A percentile compares a stretch with the other conserved stretches of the same genome.
These are phyloP conservation scores for Cuniculus paca DNA, from an alignment of 2,797 vertebrate genomes.

Conservation along the genomic window DNA sequence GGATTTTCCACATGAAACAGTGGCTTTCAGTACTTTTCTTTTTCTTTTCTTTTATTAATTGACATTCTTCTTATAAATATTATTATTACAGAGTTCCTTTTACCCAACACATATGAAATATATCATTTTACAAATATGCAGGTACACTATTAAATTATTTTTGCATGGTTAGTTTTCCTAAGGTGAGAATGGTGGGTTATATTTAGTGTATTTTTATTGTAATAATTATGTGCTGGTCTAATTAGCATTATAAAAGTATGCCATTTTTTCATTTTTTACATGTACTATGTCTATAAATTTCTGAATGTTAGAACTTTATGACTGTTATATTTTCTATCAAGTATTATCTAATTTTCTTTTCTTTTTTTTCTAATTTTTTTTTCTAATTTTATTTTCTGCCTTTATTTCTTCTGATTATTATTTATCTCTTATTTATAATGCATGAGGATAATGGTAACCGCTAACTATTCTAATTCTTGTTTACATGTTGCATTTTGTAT, in stretches of 20 bases:
- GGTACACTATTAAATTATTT: neutral
- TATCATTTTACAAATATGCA: neutral
- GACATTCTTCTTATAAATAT: neutral
- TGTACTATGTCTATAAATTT: neutral
- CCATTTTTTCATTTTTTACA: neutral
- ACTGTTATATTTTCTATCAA: neutral
- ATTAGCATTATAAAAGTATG: neutral
- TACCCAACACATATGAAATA: neutral
- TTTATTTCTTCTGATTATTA: neutral
- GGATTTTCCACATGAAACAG: neutral
- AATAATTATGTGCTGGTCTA: constrained; percentile 22
- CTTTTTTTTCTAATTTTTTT: no score
- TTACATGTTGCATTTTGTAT: neutral
- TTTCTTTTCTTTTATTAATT: neutral
- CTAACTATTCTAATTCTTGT: neutral
- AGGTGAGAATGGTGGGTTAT: neutral
- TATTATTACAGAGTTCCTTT: neutral
- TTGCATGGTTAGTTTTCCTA: neutral
- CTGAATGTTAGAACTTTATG: neutral
- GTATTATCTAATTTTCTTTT: neutral
- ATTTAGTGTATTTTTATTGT: neutral
- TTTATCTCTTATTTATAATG: neutral
- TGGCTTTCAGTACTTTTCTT: neutral
- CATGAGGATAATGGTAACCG: neutral
- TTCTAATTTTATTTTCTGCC: neutral